phyloP scores from a whole-genome alignment of 2,797 vertebrate genomes.

The Rhodeus uyekii region DNA sequence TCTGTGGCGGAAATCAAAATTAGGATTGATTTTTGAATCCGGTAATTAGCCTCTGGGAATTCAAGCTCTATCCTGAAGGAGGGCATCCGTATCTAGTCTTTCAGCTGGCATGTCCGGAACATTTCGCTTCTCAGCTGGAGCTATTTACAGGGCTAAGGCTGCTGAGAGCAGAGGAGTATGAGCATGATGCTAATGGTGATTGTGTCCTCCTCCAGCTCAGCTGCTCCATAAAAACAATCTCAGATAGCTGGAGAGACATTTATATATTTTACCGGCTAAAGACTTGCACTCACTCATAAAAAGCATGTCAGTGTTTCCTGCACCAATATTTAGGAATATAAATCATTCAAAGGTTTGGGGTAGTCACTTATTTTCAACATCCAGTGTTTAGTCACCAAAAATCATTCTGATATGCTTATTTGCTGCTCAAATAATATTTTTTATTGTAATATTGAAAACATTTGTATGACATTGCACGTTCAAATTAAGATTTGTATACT shows the following conservation, averaged over 20 bases:
- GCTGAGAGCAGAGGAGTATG: slow-evolving; percentile 27
- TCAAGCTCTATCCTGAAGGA: slow-evolving; percentile 1
- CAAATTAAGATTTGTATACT: too few relatives aligned
- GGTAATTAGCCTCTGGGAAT: slow-evolving; percentile 22
- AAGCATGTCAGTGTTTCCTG: not conserved
- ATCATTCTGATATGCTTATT: not conserved
- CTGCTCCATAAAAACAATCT: slow-evolving; percentile 18
- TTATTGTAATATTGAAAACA: not conserved
- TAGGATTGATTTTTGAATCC: slow-evolving; percentile 33
- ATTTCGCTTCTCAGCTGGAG: slow-evolving; percentile 18
- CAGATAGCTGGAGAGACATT: slow-evolving; percentile 15
- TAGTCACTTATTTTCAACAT: not conserved
- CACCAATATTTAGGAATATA: not conserved
- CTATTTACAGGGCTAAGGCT: slow-evolving; percentile 25
- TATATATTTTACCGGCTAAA: slow-evolving; percentile 21
- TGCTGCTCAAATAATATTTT: not conserved
- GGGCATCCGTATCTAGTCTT: not conserved
- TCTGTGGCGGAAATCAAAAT: slow-evolving; percentile 11
- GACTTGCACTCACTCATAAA: slow-evolving; percentile 48
- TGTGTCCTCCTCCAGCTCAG: slow-evolving; percentile 32
- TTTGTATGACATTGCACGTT: too few relatives aligned
- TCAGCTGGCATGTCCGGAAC: slow-evolving; percentile 24
- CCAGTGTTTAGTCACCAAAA: not conserved
- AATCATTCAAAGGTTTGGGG: not conserved
- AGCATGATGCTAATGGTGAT: slow-evolving; percentile 42